Evolutionary conservation across 2,797 vertebrate species (phyloP).

Genomic region (Centroberyx gerrardi): DNA sequence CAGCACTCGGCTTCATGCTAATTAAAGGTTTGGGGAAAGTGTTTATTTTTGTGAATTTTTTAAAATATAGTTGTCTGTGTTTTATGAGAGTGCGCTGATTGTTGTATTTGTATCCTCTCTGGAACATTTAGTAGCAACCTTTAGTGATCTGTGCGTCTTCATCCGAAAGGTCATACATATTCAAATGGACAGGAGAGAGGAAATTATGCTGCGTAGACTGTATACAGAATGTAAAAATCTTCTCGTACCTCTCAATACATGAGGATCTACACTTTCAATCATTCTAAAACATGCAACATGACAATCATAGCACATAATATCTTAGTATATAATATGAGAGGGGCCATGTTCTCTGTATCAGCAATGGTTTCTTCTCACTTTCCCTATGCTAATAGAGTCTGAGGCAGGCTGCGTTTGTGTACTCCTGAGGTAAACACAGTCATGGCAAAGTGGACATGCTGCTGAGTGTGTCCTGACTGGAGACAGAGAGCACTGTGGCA

Average conservation of each 20-base stretch:
- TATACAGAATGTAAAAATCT: not conserved
- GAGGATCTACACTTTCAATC: not conserved
- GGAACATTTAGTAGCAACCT: conserved; percentile 45
- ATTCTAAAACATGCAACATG: conserved; percentile 33
- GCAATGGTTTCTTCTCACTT: conserved; percentile 60
- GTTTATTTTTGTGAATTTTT: conserved; percentile 83
- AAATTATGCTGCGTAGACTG: not conserved
- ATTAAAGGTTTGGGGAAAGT: conserved; percentile 83
- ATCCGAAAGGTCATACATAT: conserved; percentile 18
- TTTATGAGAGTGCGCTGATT: conserved; percentile 67
- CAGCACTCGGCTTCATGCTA: conserved; percentile 79
- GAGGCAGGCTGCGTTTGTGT: conserved; percentile 71
- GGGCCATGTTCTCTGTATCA: conserved; percentile 46
- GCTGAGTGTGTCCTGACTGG: conserved; percentile 81
- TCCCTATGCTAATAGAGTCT: conserved; percentile 66
- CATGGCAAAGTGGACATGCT: conserved; percentile 75
- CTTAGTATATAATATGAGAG: conserved; percentile 37
- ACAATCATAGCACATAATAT: conserved; percentile 11
- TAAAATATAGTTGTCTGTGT: conserved; percentile 75
- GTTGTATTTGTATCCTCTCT: conserved; percentile 62
- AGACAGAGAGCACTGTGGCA: conserved; percentile 76
- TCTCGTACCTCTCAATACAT: not conserved
- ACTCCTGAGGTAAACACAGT: conserved; percentile 81
- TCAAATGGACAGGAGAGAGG: not conserved
- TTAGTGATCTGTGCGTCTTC: conserved; percentile 35